These are phyloP conservation scores for Coluber constrictor DNA, from an alignment of 2,797 vertebrate genomes.

Conservation along the genomic window DNA sequence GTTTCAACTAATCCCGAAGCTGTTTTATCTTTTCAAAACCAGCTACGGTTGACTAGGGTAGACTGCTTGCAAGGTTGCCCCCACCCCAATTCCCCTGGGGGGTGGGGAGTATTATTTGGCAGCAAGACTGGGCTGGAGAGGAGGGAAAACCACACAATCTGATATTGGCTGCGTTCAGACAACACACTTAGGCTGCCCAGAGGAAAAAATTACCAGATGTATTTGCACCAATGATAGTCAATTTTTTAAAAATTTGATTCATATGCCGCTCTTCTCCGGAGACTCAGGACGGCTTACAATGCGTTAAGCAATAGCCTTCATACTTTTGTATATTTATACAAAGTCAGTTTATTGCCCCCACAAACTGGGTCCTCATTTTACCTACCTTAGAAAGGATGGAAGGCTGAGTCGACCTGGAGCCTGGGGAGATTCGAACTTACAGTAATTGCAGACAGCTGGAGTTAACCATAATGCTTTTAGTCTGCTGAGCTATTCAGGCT, in stretches of 20 bases:
- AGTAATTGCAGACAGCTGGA: no score
- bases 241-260: background rate
- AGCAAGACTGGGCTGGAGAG: background rate
- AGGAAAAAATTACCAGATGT: background rate
- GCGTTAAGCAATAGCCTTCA: no score
- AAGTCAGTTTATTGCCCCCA: no score
- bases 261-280: no score
- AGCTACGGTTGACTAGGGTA: background rate
- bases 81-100: background rate
- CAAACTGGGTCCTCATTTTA: no score
- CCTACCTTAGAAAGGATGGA: no score
- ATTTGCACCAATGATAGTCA: background rate
- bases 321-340: no score
- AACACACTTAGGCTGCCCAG: background rate
- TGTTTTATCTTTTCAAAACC: background rate
- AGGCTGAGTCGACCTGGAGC: no score
- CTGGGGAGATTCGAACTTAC: no score
- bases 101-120: background rate
- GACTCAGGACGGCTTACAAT: no score
- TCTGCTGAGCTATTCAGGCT: no score
- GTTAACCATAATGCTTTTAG: no score
- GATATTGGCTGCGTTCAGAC: background rate
- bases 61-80: background rate
- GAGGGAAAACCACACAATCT: background rate
- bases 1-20: background rate